Evolutionary conservation across 2,113 vertebrate genomes (phyloP).

Genomic region (Anolis carolinensis): DNA sequence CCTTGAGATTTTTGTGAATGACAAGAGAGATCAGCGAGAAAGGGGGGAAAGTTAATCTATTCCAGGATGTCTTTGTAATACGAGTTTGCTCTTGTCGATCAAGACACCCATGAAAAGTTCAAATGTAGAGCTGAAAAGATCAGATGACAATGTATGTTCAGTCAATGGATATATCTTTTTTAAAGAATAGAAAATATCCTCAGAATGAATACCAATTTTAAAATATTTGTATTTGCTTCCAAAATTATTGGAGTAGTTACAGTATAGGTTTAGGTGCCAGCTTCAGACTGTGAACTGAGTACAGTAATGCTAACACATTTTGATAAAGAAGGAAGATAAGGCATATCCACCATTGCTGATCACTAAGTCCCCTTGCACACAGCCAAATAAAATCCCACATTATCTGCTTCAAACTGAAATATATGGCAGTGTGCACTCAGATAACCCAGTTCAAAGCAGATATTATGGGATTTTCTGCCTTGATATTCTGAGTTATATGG

Average conservation of each 20-base stretch:
- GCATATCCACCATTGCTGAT: neutral
- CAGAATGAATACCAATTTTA: neutral
- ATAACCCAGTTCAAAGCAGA: too few relatives aligned
- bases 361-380: too few relatives aligned
- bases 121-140: neutral
- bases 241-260: neutral
- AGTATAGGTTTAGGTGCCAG: neutral
- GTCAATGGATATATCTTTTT: neutral
- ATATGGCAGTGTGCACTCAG: too few relatives aligned
- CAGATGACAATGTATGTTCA: neutral
- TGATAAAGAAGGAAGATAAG: neutral
- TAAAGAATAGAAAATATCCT: neutral
- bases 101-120: neutral
- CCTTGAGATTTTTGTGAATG: conserved; percentile 19
- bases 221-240: neutral
- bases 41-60: conserved; percentile 1
- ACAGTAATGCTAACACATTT: neutral
- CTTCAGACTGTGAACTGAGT: neutral
- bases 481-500: too few relatives aligned
- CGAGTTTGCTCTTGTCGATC: neutral
- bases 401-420: too few relatives aligned
- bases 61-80: neutral
- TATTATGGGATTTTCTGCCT: too few relatives aligned
- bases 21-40: conserved; percentile 8
- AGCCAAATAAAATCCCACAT: too few relatives aligned